Percentiles rank a stretch among this genome's conserved stretches.
These are phyloP conservation scores for Uria lomvia DNA, from an alignment of 2,113 vertebrate species.

Conservation along the genomic window DNA sequence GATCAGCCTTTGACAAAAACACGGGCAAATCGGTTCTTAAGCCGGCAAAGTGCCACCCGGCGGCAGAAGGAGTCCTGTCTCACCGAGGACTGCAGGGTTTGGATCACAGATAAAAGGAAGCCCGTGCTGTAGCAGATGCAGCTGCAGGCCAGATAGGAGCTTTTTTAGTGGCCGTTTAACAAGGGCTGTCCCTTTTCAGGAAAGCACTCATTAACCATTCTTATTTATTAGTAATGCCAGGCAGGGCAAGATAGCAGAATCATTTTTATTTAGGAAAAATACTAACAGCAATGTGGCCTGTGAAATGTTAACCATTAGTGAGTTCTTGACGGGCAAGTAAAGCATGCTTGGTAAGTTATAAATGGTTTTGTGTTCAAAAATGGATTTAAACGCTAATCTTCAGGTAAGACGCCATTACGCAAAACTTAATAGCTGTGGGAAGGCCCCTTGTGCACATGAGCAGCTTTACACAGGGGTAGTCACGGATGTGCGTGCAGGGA, in stretches of 20 bases:
- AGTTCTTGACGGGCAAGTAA: neutral
- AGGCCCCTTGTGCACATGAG: neutral
- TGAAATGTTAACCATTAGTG: neutral
- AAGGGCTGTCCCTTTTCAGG: neutral
- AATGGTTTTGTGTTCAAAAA: neutral
- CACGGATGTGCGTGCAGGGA: neutral
- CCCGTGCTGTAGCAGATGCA: neutral
- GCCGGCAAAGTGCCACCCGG: neutral
- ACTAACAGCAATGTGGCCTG: neutral
- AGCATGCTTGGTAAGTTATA: neutral
- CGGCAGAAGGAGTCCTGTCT: neutral
- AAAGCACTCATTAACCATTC: neutral
- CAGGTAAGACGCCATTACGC: neutral
- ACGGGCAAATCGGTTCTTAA: neutral
- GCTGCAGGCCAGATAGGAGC: neutral
- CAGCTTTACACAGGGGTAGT: neutral
- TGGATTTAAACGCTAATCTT: neutral
- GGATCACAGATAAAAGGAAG: conserved; percentile 38
- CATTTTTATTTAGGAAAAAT: neutral
- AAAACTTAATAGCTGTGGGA: neutral
- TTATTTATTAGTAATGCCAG: neutral
- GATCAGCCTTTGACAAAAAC: conserved; percentile 1
- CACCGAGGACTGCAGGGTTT: neutral
- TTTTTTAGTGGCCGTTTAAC: neutral
- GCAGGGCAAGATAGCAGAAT: neutral